Evolutionary conservation across 2,113 vertebrate genomes (phyloP).

Genomic region (Natator depressus): DNA sequence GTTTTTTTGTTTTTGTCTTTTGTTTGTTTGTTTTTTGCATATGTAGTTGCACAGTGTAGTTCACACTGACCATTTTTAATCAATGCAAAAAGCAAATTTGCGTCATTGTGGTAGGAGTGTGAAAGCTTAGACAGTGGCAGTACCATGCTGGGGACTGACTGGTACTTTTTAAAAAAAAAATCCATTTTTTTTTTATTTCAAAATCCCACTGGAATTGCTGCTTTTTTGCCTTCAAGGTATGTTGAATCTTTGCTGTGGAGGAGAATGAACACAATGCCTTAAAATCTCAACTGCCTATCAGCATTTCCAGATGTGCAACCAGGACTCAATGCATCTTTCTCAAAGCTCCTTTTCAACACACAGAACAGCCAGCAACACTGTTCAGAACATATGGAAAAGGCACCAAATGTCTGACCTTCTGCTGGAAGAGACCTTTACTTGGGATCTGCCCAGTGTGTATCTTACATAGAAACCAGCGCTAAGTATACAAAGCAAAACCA

Average conservation of each 20-base stretch:
- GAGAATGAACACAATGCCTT: slow-evolving; percentile 57
- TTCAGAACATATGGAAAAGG: slow-evolving; percentile 71
- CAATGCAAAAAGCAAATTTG: slow-evolving; percentile 30
- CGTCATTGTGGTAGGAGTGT: not conserved
- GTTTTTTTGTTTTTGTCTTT: not conserved
- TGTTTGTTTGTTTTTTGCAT: not conserved
- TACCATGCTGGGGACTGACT: slow-evolving; percentile 16
- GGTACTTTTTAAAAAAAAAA: not conserved
- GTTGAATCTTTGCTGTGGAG: slow-evolving; percentile 51
- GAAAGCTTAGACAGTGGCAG: slow-evolving; percentile 6
- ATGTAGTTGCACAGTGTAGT: not conserved
- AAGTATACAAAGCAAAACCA: slow-evolving; percentile 60
- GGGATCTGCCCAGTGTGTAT: slow-evolving; percentile 53
- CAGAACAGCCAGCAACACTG: not conserved
- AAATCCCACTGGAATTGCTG: slow-evolving; percentile 36
- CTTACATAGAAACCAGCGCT: slow-evolving; percentile 60
- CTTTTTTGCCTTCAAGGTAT: slow-evolving; percentile 63
- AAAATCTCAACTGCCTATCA: slow-evolving; percentile 67
- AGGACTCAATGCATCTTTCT: slow-evolving; percentile 45
- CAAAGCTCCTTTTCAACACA: slow-evolving; percentile 52
- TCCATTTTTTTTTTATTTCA: slow-evolving; percentile 24
- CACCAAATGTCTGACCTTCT: slow-evolving; percentile 43
- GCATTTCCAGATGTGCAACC: slow-evolving; percentile 78
- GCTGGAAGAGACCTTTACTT: slow-evolving; percentile 58
- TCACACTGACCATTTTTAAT: slow-evolving; percentile 28